Base-by-base conservation (phyloP, 2,888 invertebrate species). In the Minunthozetes semirufus region DNA sequence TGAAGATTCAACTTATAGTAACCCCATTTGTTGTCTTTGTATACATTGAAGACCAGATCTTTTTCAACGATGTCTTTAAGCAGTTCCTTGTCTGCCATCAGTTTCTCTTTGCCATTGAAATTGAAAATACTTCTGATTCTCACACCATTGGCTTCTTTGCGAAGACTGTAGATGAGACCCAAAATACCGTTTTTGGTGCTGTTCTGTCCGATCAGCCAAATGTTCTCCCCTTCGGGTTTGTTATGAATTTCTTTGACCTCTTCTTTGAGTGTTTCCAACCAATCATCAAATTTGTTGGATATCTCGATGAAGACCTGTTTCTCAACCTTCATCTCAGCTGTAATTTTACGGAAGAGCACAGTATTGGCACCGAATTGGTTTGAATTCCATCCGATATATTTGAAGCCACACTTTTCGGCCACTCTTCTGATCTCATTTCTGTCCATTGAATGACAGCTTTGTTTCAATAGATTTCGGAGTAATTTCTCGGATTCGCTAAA, bases 161-260 rank as follows among this genome's bases (percentile, higher is more conserved):
- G 89, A 79, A 98, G 86, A 83, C 98, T 98, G 81, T 93, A 90
- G 81, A 91, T 89, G 82, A 98, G 86, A 61, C 98, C 98, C 75
- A 95, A 85, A 78, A 92, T 86, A n/a, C 98, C 97, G 19, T 61
- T 63, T 3, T 59, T 72, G 42, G 86, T 82, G 80, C 89, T 87
- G 59, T 89, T 88, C 80, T 89, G 87, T 76, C 89, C 87, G 74
- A 90, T 88, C 48, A 92, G 79, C 86, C 85, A 86, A 48, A 86
- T 80, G 63, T 83, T 83, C 75, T 82, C 81, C 72, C 80, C 86
- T 48, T 81, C 81, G 0, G 63, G 33, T 19, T n/a, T 61, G 1
- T 48, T 22, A 6, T 29, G 19, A 22, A 50, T 72, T n/a, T 1
- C 72, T 77, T 87, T 87, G 82, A 97, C 81, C 0, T 90, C 88